A percentile compares a stretch with the other conserved stretches of the same genome.
phyloP scores from a whole-genome alignment of 2,888 invertebrate genomes.

The Pelosia muscerda region DNA sequence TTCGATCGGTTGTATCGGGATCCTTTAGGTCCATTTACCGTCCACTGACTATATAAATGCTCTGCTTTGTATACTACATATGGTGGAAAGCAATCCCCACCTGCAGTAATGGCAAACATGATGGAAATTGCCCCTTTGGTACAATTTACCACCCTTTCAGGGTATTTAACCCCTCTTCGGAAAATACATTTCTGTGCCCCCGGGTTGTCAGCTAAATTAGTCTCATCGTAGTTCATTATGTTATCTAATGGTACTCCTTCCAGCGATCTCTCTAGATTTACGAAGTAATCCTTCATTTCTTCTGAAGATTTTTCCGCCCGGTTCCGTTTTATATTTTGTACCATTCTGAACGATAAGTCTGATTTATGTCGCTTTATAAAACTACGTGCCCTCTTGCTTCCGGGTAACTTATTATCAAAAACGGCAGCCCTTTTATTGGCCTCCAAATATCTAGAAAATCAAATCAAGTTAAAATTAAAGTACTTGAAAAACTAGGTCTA shows the following conservation, averaged over 20 bases:
- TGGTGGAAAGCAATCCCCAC: conserved; percentile 10
- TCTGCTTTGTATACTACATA: conserved; percentile 11
- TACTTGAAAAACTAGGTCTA: no score
- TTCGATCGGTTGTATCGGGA: not conserved
- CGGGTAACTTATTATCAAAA: conserved; percentile 1
- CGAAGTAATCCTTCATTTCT: not conserved
- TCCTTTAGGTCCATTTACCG: conserved; percentile 5
- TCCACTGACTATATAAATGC: conserved; percentile 4
- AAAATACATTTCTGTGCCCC: not conserved
- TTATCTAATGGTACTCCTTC: not conserved
- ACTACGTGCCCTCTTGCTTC: not conserved
- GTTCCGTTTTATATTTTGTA: not conserved
- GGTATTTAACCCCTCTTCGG: not conserved
- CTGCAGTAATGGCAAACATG: not conserved
- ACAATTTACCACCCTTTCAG: not conserved
- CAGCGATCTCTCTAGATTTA: not conserved
- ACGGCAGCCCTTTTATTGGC: not conserved
- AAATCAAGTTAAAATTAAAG: not conserved
- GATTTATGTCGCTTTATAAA: not conserved
- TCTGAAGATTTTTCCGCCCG: no score
- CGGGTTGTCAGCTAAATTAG: not conserved
- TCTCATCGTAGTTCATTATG: not conserved
- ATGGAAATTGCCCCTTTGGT: not conserved
- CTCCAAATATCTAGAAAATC: conserved; percentile 13
- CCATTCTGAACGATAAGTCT: not conserved